These are phyloP conservation scores for Haemorhous mexicanus DNA, from an alignment of 2,113 vertebrate species.

Conservation along the genomic window DNA sequence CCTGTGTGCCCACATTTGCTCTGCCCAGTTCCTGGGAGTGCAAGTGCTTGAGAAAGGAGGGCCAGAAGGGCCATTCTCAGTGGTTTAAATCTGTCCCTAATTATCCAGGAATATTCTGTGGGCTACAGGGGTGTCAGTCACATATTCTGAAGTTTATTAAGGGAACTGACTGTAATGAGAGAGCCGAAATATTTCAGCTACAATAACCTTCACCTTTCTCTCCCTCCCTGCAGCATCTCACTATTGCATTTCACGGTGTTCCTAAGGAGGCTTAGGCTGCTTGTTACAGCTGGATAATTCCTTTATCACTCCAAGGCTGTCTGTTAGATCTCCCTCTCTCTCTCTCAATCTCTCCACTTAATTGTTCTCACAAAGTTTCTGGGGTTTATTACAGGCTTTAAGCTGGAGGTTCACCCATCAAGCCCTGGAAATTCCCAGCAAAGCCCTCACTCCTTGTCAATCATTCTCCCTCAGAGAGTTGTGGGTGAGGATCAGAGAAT, in stretches of 20 bases:
- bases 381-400: background rate
- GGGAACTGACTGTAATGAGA: background rate
- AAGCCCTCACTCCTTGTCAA: background rate
- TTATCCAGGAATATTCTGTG: background rate
- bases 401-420: background rate
- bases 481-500: background rate
- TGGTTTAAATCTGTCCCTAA: background rate
- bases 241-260: background rate
- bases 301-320: background rate
- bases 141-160: background rate
- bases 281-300: background rate
- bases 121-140: background rate
- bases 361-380: background rate
- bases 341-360: conserved; percentile 15
- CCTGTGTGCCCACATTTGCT: background rate
- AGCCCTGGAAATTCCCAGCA: background rate
- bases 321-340: background rate
- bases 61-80: background rate
- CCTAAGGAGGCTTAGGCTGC: background rate
- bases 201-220: background rate
- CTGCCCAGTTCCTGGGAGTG: background rate
- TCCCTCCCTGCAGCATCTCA: background rate
- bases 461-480: background rate
- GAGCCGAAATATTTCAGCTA: background rate
- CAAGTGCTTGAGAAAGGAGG: background rate